Evolutionary conservation across 2,797 vertebrate genomes (phyloP), one percentile per base, ranked within the genome.

Genomic region (Coranthus polyacanthus): DNA sequence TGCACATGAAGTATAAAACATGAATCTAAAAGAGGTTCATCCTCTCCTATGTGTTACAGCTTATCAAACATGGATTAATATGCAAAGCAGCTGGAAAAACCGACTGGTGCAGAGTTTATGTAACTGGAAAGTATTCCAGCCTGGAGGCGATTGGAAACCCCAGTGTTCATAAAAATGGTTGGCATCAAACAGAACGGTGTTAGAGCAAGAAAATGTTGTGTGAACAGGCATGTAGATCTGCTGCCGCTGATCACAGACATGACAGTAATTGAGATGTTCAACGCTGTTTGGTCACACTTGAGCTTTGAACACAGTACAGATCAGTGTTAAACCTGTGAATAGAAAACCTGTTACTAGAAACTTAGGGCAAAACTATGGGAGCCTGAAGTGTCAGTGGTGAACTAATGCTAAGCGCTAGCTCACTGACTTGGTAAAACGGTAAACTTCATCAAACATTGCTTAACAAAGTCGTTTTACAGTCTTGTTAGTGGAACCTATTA

Each of bases 91-190:
- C 54, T 50, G 78, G 72, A 77, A 83, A 41, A 82, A 75, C 37
- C 53, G 32, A 80, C 55, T 54, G 38, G 42, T 69, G 79, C 52
- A 18, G 64, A 75, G 55, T 82, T 87, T 72, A 73, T 61, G 68
- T 65, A 72, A 16, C 71, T 78, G 79, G 82, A 88, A 91, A 87
- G 47, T 82, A 68, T 86, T 84, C 53, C 32, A 64, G 37, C 73
- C 81, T 64, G 72, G 29, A 9, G 80, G 84, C 79, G 6, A 57
- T 44, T 80, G 71, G 81, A 73, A 80, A 80, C 60, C 64, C 68
- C 32, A 12, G 12, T 16, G 42, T 54, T 57, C 43, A 61, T 63
- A 67, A 82, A 83, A 49, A 56, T 13, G 43, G 44, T 69, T 84
- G 76, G 64, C 65, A 64, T 72, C 66, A 50, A 58, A 34, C 54